Conservation (phyloP, 2,888 invertebrate genomes). For the Tromatobia lineatoria region DNA sequence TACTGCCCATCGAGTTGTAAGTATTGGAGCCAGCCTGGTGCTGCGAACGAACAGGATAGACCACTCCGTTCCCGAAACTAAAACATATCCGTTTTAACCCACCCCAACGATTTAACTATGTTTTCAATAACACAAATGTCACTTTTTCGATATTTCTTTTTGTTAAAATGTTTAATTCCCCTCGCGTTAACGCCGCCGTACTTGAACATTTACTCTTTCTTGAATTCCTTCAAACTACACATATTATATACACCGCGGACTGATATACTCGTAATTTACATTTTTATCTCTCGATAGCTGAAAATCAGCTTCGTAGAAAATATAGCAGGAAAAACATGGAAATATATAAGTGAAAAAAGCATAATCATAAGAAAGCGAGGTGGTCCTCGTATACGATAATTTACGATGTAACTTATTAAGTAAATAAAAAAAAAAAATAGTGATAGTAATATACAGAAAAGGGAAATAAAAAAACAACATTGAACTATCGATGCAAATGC, state of each 20-base stretch:
- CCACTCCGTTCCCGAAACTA: conserved; percentile 96
- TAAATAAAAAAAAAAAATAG: conserved; percentile 38
- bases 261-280: not conserved
- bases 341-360: conserved; percentile 44
- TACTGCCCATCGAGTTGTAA: conserved; percentile 96
- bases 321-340: conserved; percentile 50
- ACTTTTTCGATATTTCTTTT: not conserved
- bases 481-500: conserved; percentile 65
- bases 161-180: not conserved
- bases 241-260: conserved; percentile 18
- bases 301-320: conserved; percentile 31
- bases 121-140: not conserved
- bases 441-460: conserved; percentile 41
- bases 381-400: conserved; percentile 31
- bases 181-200: not conserved
- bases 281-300: conserved; percentile 15
- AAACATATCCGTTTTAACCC: conserved; percentile 83
- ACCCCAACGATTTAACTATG: conserved; percentile 64
- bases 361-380: conserved; percentile 64
- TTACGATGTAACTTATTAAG: conserved; percentile 38
- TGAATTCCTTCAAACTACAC: not conserved
- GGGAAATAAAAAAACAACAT: conserved; percentile 48
- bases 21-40: conserved; percentile 89
- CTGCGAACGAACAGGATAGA: conserved; percentile 92
- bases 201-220: not conserved